Base-by-base conservation (phyloP, 2,888 invertebrate genomes). In the Nesidiocoris tenuis region DNA sequence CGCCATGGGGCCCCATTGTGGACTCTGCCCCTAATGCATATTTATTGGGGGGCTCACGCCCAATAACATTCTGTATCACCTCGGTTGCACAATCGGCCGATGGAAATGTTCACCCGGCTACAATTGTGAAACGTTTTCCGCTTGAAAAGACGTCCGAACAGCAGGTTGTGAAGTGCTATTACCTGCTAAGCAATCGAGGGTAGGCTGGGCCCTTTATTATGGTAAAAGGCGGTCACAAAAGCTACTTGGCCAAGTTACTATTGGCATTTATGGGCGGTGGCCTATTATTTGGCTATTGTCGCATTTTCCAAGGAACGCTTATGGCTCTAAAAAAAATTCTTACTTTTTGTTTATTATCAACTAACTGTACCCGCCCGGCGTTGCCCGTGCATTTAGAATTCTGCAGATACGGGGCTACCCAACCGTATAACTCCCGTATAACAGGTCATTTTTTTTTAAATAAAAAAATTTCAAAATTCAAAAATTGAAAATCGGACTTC, bases 51-150 rank as follows among this genome's bases (percentile, higher is more conserved):
- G 3, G 63, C 74, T 63, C 16, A 74, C 74, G 74, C 74, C 74
- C 74, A 68, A 68, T 68, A 68, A 68, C 68, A 68, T 59, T 68
- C 68, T 68, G 68, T 68, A 68, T 59, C 68, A 68, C 68, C 59
- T 23, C 7, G 22, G 9, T 68, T 68, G 68, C 68, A 68, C 68
- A 68, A 68, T 68, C 39, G 59, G 24, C n/a, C 57, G 68, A 68
- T 68, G 57, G 68, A 68, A 68, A 21, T 57, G 68, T 68, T 68
- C 23, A n/a, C 24, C n/a, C 24, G 57, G 22, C 55, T 39, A 39
- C 39, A 39, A 22, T 54, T 54, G 68, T 68, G 68, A 68, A 68
- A 57, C 17, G 56, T 21, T 39, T 54, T 23, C 64, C 64, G 23
- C 25, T 24, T 63, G 18, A n/a, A 24, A 23, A 24, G 24, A 64